Evolutionary conservation across 2,888 invertebrate species (phyloP), one percentile per base, ranked within the genome.

Genomic region (Patella pellucida): DNA sequence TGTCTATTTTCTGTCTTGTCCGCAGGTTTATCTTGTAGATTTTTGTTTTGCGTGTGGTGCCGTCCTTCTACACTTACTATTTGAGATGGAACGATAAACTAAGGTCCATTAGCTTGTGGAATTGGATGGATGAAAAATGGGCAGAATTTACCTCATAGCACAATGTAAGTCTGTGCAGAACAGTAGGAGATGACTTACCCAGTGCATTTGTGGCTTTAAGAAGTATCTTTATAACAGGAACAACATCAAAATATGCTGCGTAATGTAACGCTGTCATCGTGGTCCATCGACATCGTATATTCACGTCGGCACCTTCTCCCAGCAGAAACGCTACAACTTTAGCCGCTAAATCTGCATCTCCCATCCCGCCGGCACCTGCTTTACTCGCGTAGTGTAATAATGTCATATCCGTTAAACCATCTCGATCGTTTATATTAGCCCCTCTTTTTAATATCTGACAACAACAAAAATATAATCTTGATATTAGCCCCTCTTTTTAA

Each of bases 251-350:
- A 82, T 91, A 92, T 3, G 91, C 90, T 54, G 92, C 92, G 85
- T 92, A 92, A 83, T 92, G 92, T 52, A 92, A 85, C 51, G 92
- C 90, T 54, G 92, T 91, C 92, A 92, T 92, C 80, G 92, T 91
- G 52, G 92, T 92, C 92, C 92, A 92, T 19, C 91, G 86, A 81
- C 92, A 92, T 69, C 92, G 86, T 51, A 91, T 89, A 78, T 90
- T 89, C 16, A 91, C 86, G 84, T 92, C 91, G 3, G 92, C 92
- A 3, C 92, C 92, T 76, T 84, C 81, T 9, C 84, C 80, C 23
- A 90, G 76, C 16, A 90, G 83, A 81, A 87, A 84, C 16, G 82
- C 82, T 52, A 86, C 87, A 11, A 88, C 85, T 51, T 84, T 83
- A 54, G 86, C 82, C 0, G 90, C 89, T 19, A 87, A 81, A 2